Evolutionary conservation across 2,888 invertebrate genomes (phyloP).

Genomic region (Synanthedon myopaeformis): DNA sequence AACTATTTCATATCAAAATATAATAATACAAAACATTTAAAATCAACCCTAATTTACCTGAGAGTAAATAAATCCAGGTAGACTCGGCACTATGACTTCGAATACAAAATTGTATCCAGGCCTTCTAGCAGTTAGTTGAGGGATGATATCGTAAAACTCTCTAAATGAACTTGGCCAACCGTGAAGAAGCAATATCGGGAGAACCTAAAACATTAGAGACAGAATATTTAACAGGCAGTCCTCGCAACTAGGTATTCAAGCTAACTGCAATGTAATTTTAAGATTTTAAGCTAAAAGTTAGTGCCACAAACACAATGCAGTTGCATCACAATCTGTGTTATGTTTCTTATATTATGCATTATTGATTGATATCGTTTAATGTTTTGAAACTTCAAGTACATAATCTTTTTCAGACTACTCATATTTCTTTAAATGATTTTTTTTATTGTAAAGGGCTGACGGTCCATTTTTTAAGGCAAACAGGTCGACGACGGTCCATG

Average conservation of each 20-base stretch:
- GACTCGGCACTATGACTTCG: slow-evolving; percentile 72
- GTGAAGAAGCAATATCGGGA: slow-evolving; percentile 79
- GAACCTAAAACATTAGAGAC: slow-evolving; percentile 38
- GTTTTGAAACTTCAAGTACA: too few species aligned
- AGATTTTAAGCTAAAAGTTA: background rate
- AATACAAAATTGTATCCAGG: slow-evolving; percentile 71
- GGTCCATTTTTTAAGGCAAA: too few species aligned
- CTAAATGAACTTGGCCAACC: slow-evolving; percentile 86
- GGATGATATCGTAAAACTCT: slow-evolving; percentile 81
- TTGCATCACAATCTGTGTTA: too few species aligned
- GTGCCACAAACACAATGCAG: background rate
- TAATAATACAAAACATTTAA: too few species aligned
- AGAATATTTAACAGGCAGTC: background rate
- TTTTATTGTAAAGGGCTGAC: too few species aligned
- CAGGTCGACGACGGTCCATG: too few species aligned
- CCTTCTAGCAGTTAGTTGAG: slow-evolving; percentile 67
- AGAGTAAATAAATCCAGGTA: slow-evolving; percentile 64
- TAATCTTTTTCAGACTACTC: too few species aligned
- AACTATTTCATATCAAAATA: background rate
- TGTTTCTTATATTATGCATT: too few species aligned
- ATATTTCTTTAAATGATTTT: too few species aligned
- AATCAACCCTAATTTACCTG: slow-evolving; percentile 27
- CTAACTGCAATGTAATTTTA: too few species aligned
- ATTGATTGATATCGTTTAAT: too few species aligned
- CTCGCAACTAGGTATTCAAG: too few species aligned